These are phyloP conservation scores for Leucophenga varia DNA, from an alignment of 1,140 invertebrate genomes.

Conservation along the genomic window DNA sequence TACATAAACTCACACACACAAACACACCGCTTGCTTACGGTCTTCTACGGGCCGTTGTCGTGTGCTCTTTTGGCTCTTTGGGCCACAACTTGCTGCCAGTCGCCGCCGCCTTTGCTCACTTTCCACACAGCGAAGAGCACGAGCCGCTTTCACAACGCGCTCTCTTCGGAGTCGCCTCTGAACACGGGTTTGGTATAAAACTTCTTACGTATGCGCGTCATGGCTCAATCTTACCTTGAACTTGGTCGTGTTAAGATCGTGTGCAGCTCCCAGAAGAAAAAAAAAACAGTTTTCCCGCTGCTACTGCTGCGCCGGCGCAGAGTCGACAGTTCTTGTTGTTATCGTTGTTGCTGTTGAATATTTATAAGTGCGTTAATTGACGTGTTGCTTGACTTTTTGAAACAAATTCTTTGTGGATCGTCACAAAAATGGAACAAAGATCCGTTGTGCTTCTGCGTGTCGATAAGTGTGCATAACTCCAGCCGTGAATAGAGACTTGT, in stretches of 20 bases:
- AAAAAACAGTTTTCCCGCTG: too few species aligned
- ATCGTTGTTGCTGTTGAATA: too few species aligned
- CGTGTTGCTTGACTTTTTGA: too few species aligned
- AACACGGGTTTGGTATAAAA: too few species aligned
- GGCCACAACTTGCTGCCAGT: slow-evolving; percentile 12
- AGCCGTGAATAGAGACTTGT: too few species aligned
- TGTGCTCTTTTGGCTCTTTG: slow-evolving; percentile 22
- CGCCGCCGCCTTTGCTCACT: too few species aligned
- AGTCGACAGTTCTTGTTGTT: too few species aligned
- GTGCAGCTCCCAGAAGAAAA: too few species aligned
- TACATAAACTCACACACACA: slow-evolving; percentile 1
- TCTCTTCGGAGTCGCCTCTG: too few species aligned
- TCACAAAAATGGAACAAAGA: slow-evolving; percentile 47
- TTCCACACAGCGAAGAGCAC: slow-evolving; percentile 32
- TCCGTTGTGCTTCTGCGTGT: slow-evolving; percentile 40
- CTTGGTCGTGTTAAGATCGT: slow-evolving; percentile 51
- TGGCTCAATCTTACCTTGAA: slow-evolving; percentile 57
- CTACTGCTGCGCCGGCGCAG: slow-evolving; percentile 8
- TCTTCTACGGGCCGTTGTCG: background rate
- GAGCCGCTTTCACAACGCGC: slow-evolving; percentile 35
- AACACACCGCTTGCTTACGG: slow-evolving; percentile 10
- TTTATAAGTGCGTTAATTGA: too few species aligned
- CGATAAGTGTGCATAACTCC: too few species aligned
- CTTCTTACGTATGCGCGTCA: slow-evolving; percentile 56
- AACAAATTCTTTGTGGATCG: too few species aligned